A percentile compares a stretch with the other conserved stretches of the same genome.
These are phyloP conservation scores for Scolopax bukidnonensis DNA, from an alignment of 2,797 vertebrate genomes.

Conservation along the genomic window DNA sequence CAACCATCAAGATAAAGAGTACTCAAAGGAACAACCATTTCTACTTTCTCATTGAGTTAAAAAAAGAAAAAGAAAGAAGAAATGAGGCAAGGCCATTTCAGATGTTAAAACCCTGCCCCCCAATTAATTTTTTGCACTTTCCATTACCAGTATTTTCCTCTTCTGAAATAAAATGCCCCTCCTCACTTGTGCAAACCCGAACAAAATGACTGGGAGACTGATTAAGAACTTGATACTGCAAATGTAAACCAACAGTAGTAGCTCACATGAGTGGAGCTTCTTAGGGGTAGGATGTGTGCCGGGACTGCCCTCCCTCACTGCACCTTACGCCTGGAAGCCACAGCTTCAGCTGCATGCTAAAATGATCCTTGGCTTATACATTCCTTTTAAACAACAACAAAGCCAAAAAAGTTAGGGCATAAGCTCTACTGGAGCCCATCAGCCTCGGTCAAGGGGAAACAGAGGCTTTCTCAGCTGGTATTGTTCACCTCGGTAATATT, in stretches of 20 bases:
- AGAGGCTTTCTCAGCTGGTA: background rate
- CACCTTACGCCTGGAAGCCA: background rate
- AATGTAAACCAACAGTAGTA: background rate
- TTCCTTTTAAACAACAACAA: background rate
- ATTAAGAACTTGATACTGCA: background rate
- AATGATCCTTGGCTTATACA: background rate
- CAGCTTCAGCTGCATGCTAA: background rate
- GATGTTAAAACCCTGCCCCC: background rate
- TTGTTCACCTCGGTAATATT: background rate
- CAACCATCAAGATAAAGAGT: background rate
- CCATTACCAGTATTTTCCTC: background rate
- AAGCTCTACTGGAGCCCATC: background rate
- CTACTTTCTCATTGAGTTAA: background rate
- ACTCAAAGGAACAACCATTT: background rate
- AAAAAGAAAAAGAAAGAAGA: background rate
- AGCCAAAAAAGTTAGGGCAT: background rate
- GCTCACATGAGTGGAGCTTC: background rate
- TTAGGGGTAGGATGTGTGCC: background rate
- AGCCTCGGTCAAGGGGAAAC: background rate
- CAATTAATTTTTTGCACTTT: background rate
- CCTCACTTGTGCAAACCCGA: background rate
- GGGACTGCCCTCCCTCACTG: background rate
- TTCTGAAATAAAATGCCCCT: conserved; percentile 1
- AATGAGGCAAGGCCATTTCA: background rate
- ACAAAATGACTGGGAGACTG: background rate